phyloP scores from a whole-genome alignment of 2,888 invertebrate genomes.

The Euplagia quadripunctaria region DNA sequence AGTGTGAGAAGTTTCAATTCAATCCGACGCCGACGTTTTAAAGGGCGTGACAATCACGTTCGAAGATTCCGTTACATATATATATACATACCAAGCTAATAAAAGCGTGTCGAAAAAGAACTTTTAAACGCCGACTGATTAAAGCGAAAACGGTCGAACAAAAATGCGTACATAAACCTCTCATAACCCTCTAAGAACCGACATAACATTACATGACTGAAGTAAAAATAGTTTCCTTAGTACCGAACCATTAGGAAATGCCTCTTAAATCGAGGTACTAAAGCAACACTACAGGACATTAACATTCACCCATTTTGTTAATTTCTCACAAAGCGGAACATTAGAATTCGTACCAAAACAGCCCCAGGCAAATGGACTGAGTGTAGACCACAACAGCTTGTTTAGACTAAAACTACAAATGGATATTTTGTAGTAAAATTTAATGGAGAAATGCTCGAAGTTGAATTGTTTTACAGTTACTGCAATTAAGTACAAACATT shows the following conservation, averaged over 20 bases:
- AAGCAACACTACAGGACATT: conserved; percentile 48
- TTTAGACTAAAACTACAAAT: conserved; percentile 70
- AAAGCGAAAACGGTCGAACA: conserved; percentile 2
- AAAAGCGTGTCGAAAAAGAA: neutral
- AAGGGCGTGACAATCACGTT: too few species aligned
- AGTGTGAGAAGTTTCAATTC: too few species aligned
- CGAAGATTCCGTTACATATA: too few species aligned
- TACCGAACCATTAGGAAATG: conserved; percentile 43
- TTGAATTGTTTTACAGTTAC: conserved; percentile 12
- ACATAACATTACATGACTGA: conserved; percentile 30
- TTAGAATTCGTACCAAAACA: conserved; percentile 60
- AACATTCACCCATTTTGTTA: conserved; percentile 69
- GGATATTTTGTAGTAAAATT: conserved; percentile 61
- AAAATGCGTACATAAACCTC: conserved; percentile 5
- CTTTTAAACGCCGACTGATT: neutral
- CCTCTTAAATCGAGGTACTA: conserved; percentile 49
- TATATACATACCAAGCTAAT: too few species aligned
- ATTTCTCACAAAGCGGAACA: conserved; percentile 70
- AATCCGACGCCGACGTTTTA: too few species aligned
- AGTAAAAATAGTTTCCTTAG: conserved; percentile 42
- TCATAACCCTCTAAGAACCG: conserved; percentile 12
- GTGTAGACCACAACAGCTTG: conserved; percentile 70
- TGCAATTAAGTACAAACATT: neutral
- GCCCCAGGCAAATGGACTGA: conserved; percentile 74
- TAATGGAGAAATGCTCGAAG: conserved; percentile 31